Base-by-base conservation (phyloP, 2,113 vertebrate genomes). In the Cricetomys ansorgei region DNA sequence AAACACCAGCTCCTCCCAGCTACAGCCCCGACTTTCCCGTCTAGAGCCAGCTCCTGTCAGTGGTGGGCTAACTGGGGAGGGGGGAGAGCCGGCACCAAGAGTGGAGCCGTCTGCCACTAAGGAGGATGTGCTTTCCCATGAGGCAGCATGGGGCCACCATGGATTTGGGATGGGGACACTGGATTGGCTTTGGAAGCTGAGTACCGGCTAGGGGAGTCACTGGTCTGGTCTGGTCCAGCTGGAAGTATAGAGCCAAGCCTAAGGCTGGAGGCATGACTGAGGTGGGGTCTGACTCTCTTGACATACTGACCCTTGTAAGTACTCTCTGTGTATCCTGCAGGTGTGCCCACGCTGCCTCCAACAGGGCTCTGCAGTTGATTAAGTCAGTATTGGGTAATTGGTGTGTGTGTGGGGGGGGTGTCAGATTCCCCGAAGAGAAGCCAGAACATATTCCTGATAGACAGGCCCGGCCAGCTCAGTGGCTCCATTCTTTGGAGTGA, bases 291-390 rank as follows among this genome's bases (percentile, higher is more conserved):
- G 12, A n/a, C 11, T 19, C 5, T 4, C 40, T 37, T 17, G 40
- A 19, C 13, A 37, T 12, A 48, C 37, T 16, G 23, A 48, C 77
- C 37, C 23, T 37, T 23, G 2, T 15, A 7, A 53, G 48, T 13
- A 12, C 70, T 31, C 79, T 59, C 8, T 62, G 6, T 57, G 43
- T 29, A n/a, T 6, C 17, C 7, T 17, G 40, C 55, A 45, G 6
- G 70, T 12, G 0, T 45, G 53, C 48, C 15, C 7, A 11, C 72
- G 62, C 3, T 0, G 1, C 31, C 48, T 43, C 0, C 10, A 37
- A 13, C n/a, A 9, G 34, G 0, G 6, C 40, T 69, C 21, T n/a
- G 43, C 45, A 67, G 67, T 50, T 3, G 34, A 70, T 21, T 59
- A 85, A 17, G 16, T 45, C 57, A 31, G 1, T 43, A 43, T 7